Percentiles rank a stretch among this genome's conserved stretches.
These are phyloP conservation scores for Achatina immaculata DNA, from an alignment of 1,140 invertebrate genomes.

Conservation along the genomic window DNA sequence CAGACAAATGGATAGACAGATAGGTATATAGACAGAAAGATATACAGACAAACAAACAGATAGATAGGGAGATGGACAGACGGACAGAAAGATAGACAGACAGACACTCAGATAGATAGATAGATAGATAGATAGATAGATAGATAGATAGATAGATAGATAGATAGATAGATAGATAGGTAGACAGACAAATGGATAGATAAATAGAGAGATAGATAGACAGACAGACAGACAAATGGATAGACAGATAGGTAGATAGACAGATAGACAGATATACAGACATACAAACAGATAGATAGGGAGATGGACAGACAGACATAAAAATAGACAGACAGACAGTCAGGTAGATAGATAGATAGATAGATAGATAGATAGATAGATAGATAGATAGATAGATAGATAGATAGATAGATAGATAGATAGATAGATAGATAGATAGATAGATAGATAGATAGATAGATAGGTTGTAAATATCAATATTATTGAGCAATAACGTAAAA, in stretches of 20 bases:
- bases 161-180: background rate
- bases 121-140: slow-evolving; percentile 3
- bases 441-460: slow-evolving; percentile 11
- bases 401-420: background rate
- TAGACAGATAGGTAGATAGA: no score
- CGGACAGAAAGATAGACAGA: background rate
- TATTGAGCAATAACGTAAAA: background rate
- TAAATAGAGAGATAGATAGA: background rate
- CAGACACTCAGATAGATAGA: background rate
- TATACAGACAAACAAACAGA: background rate
- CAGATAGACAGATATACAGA: background rate
- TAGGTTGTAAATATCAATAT: no score
- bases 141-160: slow-evolving; percentile 3
- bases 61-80: background rate
- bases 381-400: background rate
- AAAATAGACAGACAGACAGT: background rate
- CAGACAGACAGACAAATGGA: background rate
- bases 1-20: background rate
- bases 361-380: background rate
- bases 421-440: slow-evolving; percentile 18
- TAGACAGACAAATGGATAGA: background rate
- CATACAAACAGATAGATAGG: background rate
- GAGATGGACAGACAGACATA: no score
- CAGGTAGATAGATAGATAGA: no score
- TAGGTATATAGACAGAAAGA: background rate